Percentiles rank a stretch among this genome's conserved stretches.
Evolutionary conservation across 2,113 vertebrate species (phyloP).

Genomic region (Hippocampus comes): DNA sequence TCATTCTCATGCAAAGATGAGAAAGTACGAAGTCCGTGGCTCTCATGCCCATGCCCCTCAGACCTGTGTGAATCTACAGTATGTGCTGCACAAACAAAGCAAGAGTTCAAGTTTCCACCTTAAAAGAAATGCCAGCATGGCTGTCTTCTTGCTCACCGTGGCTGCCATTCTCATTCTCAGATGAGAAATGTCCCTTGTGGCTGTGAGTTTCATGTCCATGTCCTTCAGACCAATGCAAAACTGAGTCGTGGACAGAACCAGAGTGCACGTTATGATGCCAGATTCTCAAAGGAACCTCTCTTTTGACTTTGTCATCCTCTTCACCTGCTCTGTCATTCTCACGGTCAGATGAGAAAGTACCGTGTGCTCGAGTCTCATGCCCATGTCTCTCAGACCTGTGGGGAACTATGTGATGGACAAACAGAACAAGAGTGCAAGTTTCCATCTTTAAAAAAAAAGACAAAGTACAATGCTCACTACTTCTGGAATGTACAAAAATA

Average conservation of each 20-base stretch:
- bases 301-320: background rate
- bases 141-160: background rate
- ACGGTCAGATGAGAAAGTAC: background rate
- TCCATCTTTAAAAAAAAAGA: background rate
- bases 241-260: background rate
- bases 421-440: background rate
- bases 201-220: conserved; percentile 6
- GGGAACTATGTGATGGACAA: background rate
- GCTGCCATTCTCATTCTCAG: background rate
- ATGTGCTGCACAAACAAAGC: background rate
- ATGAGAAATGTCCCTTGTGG: background rate
- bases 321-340: background rate
- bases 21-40: background rate
- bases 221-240: background rate
- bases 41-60: background rate
- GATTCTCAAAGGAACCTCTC: background rate
- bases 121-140: background rate
- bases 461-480: background rate
- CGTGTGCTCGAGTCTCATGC: conserved; percentile 16
- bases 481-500: background rate
- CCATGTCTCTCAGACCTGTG: conserved; percentile 10
- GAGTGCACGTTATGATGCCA: background rate
- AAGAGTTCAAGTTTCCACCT: background rate
- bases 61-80: background rate
- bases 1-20: background rate